A percentile compares a stretch with the other conserved stretches of the same genome.
Conservation (phyloP, 2,797 vertebrate genomes). For the Vireo griseus region DNA sequence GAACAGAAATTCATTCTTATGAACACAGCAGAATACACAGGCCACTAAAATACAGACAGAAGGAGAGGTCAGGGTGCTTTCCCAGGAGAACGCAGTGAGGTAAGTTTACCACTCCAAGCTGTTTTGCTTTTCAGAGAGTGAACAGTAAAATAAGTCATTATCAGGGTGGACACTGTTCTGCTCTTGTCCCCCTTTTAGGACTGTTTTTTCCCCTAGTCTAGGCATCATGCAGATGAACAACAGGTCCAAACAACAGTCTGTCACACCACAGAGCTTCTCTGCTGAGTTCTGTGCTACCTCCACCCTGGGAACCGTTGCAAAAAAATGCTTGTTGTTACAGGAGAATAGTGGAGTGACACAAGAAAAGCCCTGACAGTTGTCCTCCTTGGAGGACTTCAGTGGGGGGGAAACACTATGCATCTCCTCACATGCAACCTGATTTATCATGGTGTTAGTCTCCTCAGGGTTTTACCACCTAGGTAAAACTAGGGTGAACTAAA, state of each 20-base stretch:
- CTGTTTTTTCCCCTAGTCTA: neutral
- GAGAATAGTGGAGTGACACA: neutral
- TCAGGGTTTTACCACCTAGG: neutral
- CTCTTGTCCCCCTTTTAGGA: neutral
- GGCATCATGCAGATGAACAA: neutral
- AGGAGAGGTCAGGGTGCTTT: neutral
- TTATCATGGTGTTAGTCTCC: neutral
- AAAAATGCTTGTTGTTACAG: neutral
- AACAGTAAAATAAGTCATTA: neutral
- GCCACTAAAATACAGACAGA: neutral
- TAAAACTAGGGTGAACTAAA: neutral
- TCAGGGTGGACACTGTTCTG: neutral
- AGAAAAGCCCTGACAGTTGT: neutral
- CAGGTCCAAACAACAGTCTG: neutral
- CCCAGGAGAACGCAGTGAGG: neutral
- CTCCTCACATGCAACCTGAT: neutral
- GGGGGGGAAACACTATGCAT: neutral
- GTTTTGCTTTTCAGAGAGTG: neutral
- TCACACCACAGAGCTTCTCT: neutral
- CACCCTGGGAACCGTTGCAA: neutral
- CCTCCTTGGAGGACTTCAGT: neutral
- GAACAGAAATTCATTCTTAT: neutral
- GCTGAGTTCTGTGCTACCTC: neutral
- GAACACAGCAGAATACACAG: neutral
- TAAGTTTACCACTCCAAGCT: neutral